Base-by-base conservation (phyloP, 2,113 vertebrate species). In the Tringa solitaria region DNA sequence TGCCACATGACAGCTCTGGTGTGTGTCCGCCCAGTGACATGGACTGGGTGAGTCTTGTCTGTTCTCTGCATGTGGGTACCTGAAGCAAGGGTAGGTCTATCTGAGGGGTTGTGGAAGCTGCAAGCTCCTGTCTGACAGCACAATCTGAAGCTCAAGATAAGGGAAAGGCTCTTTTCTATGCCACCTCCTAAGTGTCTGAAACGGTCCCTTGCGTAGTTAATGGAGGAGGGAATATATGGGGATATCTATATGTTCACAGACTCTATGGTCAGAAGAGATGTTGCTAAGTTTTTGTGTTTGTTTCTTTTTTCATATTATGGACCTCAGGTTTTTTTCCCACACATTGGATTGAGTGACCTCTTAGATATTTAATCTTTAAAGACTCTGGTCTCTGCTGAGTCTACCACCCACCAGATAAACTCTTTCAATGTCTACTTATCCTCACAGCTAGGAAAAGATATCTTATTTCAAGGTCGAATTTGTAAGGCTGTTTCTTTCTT, bases 361-460 rank as follows among this genome's bases (percentile, higher is more conserved):
- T 81, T 63, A 53, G 43, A 74, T 74, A 54, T 57, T 94, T 59
- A 82, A 82, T 91, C 28, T 84, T 69, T 77, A 61, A 84, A 87
- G 48, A 26, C 9, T 78, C 6, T 6, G 8, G 9, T 69, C 46
- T 87, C 32, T 73, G 39, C 35, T 78, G 81, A 67, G 32, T 86
- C 59, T 76, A 57, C 59, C 68, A 91, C 78, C 78, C 79, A 89
- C 87, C 53, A 75, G 51, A 81, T 83, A 96, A 93, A 75, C 28
- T 88, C 61, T 84, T 84, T 74, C 74, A 35, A 27, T 70, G 32
- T 78, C 64, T 67, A 46, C 75, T 89, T 93, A 89, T 67, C 39
- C 12, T 89, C 70, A 82, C 61, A 93, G 74, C 26, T 84, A 75
- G 53, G 56, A 84, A 89, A 78, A 78, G 16, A 3, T 22, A 26